phyloP scores from a whole-genome alignment of 2,113 vertebrate species.

The Aphyosemion australe region DNA sequence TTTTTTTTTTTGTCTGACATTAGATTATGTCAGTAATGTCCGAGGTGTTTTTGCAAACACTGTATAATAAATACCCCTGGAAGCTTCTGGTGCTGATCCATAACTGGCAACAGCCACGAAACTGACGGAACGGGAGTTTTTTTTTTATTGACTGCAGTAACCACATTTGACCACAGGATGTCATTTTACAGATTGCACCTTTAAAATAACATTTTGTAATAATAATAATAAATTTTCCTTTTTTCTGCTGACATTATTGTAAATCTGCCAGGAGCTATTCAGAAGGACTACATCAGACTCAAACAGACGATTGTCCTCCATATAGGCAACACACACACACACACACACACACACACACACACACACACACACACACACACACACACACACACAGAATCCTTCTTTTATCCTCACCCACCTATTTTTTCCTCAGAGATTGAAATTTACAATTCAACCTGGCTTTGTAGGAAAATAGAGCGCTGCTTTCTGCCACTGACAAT shows the following conservation, averaged over 20 bases:
- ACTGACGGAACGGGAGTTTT: too few species aligned
- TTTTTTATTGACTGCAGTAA: too few species aligned
- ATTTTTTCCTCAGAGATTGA: conserved; percentile 29
- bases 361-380: conserved; percentile 9
- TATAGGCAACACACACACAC: neutral
- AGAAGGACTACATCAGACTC: too few species aligned
- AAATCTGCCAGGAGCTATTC: too few species aligned
- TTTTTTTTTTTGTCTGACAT: too few species aligned
- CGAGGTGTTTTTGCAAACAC: too few species aligned
- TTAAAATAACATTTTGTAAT: conserved; percentile 28
- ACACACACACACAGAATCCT: neutral
- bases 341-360: conserved; percentile 22
- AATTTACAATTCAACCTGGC: conserved; percentile 38
- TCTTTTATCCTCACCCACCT: conserved; percentile 39
- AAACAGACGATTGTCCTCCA: too few species aligned
- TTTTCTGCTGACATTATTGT: neutral
- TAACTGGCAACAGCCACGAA: too few species aligned
- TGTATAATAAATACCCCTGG: too few species aligned
- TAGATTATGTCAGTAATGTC: too few species aligned
- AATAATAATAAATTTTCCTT: conserved; percentile 35
- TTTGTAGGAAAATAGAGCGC: conserved; percentile 36
- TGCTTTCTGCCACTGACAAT: conserved; percentile 30
- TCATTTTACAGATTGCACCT: neutral
- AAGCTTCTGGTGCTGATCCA: too few species aligned
- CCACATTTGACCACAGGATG: too few species aligned